Evolutionary conservation across 2,888 invertebrate species (phyloP), one percentile per base, ranked within the genome.

Genomic region (Allophyes oxyacanthae): DNA sequence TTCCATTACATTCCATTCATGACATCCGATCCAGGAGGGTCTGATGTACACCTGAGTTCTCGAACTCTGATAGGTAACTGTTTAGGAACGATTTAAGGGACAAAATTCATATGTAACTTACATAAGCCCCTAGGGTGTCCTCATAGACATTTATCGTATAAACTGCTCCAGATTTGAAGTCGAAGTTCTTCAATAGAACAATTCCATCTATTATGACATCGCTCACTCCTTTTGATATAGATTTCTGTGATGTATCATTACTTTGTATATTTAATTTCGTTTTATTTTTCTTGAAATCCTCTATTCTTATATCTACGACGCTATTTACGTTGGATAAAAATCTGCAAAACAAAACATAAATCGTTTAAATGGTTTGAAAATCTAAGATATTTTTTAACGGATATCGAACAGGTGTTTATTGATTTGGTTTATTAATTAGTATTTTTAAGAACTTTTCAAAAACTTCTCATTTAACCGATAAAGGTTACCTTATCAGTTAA

Each of bases 151-250:
- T 87, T 8, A 96, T 78, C 0, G 95, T 95, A 72, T 96, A 97
- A 10, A 96, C 96, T 10, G 96, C 97, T 0, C 97, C 97, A 4
- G 95, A 82, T 72, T 92, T 86, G 0, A 96, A 87, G 0, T 60
- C 64, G 60, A 84, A 93, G 50, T 82, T 77, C 11, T 78, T 68
- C 11, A 89, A 42, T 6, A 94, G 77, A 26, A 68, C 64, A 25
- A 79, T 72, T 0, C 83, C 85, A 49, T 89, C 82, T 0, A 95
- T 68, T 6, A 78, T 38, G 0, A 95, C 73, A 38, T 94, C 82
- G 62, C 91, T 94, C 0, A 55, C 77, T 2, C 90, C 91, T 58
- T 89, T 90, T 0, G 78, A 64, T 25, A 95, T 73, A 6, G 70
- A 64, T 0, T 66, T 70, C 61, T 90, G 87, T 6, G 64, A 55